Conservation (phyloP, 2,113 vertebrate species). For the Rhizomys pruinosus region DNA sequence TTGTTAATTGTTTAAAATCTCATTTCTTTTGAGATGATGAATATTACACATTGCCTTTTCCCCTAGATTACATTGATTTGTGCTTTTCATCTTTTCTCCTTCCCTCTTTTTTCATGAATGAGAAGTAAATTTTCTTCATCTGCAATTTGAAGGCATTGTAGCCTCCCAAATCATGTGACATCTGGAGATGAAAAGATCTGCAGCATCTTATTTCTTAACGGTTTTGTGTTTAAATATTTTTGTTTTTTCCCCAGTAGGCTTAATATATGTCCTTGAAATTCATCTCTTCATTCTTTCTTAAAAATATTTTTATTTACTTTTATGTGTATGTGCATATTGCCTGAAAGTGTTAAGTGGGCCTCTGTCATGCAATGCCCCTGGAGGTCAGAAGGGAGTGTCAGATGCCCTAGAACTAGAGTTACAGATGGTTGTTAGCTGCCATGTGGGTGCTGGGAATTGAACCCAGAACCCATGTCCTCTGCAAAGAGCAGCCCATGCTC, state of each 20-base stretch:
- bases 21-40: background rate
- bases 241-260: conserved; percentile 10
- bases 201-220: background rate
- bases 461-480: too few species aligned
- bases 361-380: too few species aligned
- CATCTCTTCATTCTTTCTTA: background rate
- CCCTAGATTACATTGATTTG: background rate
- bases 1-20: background rate
- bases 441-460: too few species aligned
- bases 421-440: too few species aligned
- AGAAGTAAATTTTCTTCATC: background rate
- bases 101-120: background rate
- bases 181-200: background rate
- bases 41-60: background rate
- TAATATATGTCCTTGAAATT: background rate
- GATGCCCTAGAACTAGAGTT: too few species aligned
- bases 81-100: background rate
- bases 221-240: background rate
- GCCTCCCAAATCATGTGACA: background rate
- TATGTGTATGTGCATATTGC: too few species aligned
- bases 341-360: too few species aligned
- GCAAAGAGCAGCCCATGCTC: too few species aligned
- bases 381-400: too few species aligned
- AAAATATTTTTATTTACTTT: too few species aligned
- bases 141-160: background rate